A percentile compares a stretch with the other conserved stretches of the same genome.
These are phyloP conservation scores for Melanotaenia duboulayi DNA, from an alignment of 2,113 vertebrate genomes.

Conservation along the genomic window DNA sequence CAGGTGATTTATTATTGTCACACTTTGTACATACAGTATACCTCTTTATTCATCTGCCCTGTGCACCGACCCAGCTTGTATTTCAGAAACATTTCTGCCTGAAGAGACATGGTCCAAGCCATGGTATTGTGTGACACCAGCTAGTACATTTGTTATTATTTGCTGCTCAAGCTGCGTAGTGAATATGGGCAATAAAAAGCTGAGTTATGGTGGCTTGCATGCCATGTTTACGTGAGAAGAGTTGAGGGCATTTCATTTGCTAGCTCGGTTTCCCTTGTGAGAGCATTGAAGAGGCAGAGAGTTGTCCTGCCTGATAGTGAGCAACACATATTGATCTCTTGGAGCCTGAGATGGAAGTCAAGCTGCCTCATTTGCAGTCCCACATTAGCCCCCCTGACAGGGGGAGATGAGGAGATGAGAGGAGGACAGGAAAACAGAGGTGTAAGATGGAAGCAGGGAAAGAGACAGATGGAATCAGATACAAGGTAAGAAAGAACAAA, in stretches of 20 bases:
- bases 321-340: slow-evolving; percentile 77
- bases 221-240: slow-evolving; percentile 56
- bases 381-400: slow-evolving; percentile 68
- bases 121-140: slow-evolving; percentile 49
- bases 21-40: slow-evolving; percentile 57
- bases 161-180: slow-evolving; percentile 62
- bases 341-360: slow-evolving; percentile 77
- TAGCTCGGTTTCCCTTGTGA: slow-evolving; percentile 46
- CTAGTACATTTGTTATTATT: slow-evolving; percentile 68
- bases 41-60: slow-evolving; percentile 53
- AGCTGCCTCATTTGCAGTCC: slow-evolving; percentile 79
- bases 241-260: slow-evolving; percentile 64
- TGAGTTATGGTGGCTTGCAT: slow-evolving; percentile 58
- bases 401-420: slow-evolving; percentile 37
- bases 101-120: slow-evolving; percentile 50
- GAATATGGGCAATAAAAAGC: slow-evolving; percentile 69
- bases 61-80: slow-evolving; percentile 37
- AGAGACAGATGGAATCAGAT: slow-evolving; percentile 63
- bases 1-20: slow-evolving; percentile 56
- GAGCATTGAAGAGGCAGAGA: slow-evolving; percentile 46
- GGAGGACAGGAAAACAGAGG: slow-evolving; percentile 32
- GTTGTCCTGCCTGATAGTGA: slow-evolving; percentile 73
- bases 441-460: slow-evolving; percentile 39
- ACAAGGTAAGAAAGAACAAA: slow-evolving; percentile 59
- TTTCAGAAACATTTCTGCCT: slow-evolving; percentile 58